Base-by-base conservation (phyloP, 2,888 invertebrate genomes). In the Macaria notata region DNA sequence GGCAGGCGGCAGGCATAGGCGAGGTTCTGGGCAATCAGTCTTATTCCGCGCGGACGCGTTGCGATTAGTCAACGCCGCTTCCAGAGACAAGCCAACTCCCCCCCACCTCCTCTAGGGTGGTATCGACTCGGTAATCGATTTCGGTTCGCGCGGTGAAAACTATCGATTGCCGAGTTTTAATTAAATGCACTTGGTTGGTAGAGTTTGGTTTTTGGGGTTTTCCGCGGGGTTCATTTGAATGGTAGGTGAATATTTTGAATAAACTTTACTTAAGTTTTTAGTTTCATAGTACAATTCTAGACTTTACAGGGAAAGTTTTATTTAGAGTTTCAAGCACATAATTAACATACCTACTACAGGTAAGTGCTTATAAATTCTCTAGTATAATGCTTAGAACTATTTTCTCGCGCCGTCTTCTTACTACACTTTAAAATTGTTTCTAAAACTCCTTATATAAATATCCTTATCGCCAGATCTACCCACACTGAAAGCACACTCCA, bases 1-100 rank as follows among this genome's bases (percentile, higher is more conserved):
- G 51, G 48, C 52, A 41, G 49, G 48, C 49, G 48, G 59, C 88
- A 85, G 84, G 88, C 88, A 86, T 86, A 85, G 87, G 83, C 85
- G 79, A 85, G 84, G 84, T 79, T 79, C 76, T 75, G 72, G 78
- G 87, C 87, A 86, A 91, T 91, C 90, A 88, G 85, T 91, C 90
- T 91, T 90, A 87, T 90, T 91, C 90, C 90, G 83, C 86, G 88
- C 87, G 88, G 91, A 89, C 91, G 89, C 86, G 85, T 81, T 80
- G 72, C 89, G 84, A 90, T 90, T 90, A 90, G 88, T 90, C 89
- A 90, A 88, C 88, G 90, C 88, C 89, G 78, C 81, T 78, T 83
- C 86, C 90, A 91, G 91, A 89, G 88, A 90, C 90, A 88, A 83
- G 81, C 70, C 72, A 63, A 69, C 61, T 71, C 79, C 82, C 82